Evolutionary conservation across 2,797 vertebrate genomes (phyloP), one percentile per base, ranked within the genome.

Genomic region (Melanotaenia parkinsoni): DNA sequence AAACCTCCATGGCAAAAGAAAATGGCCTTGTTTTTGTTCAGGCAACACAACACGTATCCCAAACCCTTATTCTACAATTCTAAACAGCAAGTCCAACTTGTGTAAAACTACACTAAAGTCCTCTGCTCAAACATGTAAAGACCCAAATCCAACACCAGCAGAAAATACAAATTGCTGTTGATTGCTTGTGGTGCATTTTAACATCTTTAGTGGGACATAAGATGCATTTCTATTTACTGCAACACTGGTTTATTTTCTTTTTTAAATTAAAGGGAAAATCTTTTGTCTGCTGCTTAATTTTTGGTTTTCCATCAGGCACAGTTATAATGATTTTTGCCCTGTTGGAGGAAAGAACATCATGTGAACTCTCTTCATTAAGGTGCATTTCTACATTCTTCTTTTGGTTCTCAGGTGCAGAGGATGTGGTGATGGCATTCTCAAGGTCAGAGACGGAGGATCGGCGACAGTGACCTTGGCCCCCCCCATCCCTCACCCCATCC

Each of bases 371-470:
- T 45, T 16, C 43, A 45, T 38, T 20, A 4, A 8, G 4, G 16
- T 45, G 7, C 28, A 47, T 63, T 24, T 26, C 14, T 33, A 5
- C 43, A 0, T 33, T 69, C n/a, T 78, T 12, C 33, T 56, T 4
- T 69, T 51, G 60, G 3, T 56, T 58, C 40, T 32, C 92, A 99
- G 98, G 98, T 93, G 97, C 98, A 24, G 98, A 99, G 92, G 98
- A 99, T 1, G 98, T 99, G 82, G 98, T 99, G 89, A 99, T 98
- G 98, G 98, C 98, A 0, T 99, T 99, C 95, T 99, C 98, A 77
- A 96, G 97, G 88, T 98, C 97, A 91, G 98, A 99, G 91, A 95
- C 98, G 0, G 98, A 99, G 88, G 98, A 99, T 84, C 94, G 98
- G 88, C 95, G 98, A 74, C 98, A 99, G 95, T 99, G 97, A 96